These are phyloP conservation scores for Adelphocoris suturalis DNA, from an alignment of 2,888 invertebrate genomes.

Conservation along the genomic window DNA sequence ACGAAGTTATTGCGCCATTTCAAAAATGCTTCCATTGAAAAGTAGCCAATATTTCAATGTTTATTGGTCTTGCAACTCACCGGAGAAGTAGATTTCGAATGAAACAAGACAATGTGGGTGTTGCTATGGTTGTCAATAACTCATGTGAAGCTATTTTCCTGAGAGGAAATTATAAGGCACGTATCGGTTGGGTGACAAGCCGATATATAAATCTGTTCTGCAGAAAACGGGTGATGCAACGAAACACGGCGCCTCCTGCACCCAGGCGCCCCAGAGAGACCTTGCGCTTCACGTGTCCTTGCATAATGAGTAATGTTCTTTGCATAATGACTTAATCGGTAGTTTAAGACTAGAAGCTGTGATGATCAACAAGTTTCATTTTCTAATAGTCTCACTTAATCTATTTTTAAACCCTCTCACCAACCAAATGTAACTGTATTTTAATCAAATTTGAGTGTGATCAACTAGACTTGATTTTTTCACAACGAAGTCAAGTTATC, in stretches of 20 bases:
- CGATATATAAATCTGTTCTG: background rate
- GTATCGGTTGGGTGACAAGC: background rate
- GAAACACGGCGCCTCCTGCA: slow-evolving; percentile 4
- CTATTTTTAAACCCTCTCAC: too few relatives aligned
- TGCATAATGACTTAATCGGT: slow-evolving; percentile 28
- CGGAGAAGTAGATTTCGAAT: background rate
- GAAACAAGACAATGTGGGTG: slow-evolving; percentile 13
- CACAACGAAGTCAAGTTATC: too few relatives aligned
- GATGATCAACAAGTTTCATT: background rate
- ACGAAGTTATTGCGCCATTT: too few relatives aligned
- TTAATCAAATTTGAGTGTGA: too few relatives aligned
- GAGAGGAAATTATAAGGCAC: background rate
- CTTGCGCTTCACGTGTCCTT: slow-evolving; percentile 23
- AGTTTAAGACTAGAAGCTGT: background rate
- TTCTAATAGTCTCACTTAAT: background rate
- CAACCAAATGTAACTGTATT: too few relatives aligned
- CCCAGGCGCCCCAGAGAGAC: background rate
- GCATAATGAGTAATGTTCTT: slow-evolving; percentile 28
- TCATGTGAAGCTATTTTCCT: background rate
- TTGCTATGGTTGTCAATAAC: background rate
- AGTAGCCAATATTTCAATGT: background rate
- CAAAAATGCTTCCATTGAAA: background rate
- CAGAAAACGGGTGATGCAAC: slow-evolving; percentile 19
- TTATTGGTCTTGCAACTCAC: background rate
- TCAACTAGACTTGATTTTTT: too few relatives aligned